phyloP scores from a whole-genome alignment of 2,888 invertebrate species.

The Shargacucullia verbasci region DNA sequence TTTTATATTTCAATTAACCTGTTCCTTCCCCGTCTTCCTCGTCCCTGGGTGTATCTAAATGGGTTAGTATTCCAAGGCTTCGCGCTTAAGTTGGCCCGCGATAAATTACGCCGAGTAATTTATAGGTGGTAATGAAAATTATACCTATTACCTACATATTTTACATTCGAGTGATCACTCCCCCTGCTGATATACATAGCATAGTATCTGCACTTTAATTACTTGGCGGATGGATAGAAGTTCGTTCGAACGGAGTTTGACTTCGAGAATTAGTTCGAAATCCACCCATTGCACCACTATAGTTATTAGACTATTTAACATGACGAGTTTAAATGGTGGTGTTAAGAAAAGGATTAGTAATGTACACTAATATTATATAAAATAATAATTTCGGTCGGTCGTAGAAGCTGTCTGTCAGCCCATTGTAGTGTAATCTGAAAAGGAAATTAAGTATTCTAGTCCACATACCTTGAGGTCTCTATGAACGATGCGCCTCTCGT shows the following conservation, averaged over 20 bases:
- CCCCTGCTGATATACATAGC: not conserved
- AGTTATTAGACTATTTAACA: too few relatives aligned
- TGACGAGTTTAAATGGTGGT: too few relatives aligned
- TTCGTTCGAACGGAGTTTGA: too few relatives aligned
- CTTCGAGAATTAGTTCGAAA: too few relatives aligned
- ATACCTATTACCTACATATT: conserved; percentile 17
- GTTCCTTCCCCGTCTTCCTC: conserved; percentile 30
- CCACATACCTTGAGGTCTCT: conserved; percentile 96
- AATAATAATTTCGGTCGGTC: too few relatives aligned
- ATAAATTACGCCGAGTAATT: conserved; percentile 41
- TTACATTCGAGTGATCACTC: conserved; percentile 17
- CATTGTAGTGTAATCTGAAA: too few relatives aligned
- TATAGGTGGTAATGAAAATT: conserved; percentile 45
- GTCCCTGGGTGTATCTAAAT: conserved; percentile 36
- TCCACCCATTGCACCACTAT: too few relatives aligned
- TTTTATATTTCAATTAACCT: conserved; percentile 45
- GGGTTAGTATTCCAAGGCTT: conserved; percentile 49
- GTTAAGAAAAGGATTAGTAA: too few relatives aligned
- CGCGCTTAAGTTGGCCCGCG: conserved; percentile 36
- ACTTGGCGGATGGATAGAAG: too few relatives aligned
- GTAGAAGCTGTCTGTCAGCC: too few relatives aligned
- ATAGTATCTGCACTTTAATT: too few relatives aligned
- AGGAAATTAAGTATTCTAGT: not conserved
- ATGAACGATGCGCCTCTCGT: conserved; percentile 97
- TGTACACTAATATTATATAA: too few relatives aligned